A percentile compares a stretch with the other conserved stretches of the same genome.
Conservation (phyloP, 2,113 vertebrate genomes). For the Ranitomeya variabilis region DNA sequence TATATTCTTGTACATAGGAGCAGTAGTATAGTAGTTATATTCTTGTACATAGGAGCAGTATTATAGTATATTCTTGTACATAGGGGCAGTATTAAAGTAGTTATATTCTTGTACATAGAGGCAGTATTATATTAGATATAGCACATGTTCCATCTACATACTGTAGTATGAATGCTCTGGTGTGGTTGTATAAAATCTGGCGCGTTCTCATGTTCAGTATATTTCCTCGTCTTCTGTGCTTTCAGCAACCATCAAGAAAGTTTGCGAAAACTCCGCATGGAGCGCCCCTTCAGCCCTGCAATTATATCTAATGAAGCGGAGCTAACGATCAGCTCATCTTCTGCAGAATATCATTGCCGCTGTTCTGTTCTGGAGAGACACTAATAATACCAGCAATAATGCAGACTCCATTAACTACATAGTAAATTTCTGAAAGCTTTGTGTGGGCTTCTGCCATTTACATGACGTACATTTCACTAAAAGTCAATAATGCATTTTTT, state of each 20-base stretch:
- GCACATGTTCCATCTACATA: not conserved
- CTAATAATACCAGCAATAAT: constrained; percentile 26
- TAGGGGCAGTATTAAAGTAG: too few relatives aligned
- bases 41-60: too few relatives aligned
- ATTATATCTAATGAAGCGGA: constrained; percentile 22
- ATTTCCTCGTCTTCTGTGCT: not conserved
- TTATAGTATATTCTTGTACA: too few relatives aligned
- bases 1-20: too few relatives aligned
- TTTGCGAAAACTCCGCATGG: not conserved
- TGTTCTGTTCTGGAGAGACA: not conserved
- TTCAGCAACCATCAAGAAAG: not conserved
- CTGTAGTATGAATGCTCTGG: not conserved
- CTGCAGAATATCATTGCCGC: constrained; percentile 1
- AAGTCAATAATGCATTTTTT: constrained; percentile 17
- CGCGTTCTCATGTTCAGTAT: not conserved
- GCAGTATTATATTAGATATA: too few relatives aligned
- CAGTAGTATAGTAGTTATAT: too few relatives aligned
- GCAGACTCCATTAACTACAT: constrained; percentile 28
- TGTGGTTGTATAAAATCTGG: not conserved
- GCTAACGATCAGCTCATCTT: constrained; percentile 27
- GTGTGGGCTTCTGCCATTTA: constrained; percentile 16
- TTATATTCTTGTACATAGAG: too few relatives aligned
- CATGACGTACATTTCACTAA: constrained; percentile 2
- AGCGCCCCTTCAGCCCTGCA: constrained; percentile 9
- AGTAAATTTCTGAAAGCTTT: constrained; percentile 11